Evolutionary conservation across 1,140 invertebrate genomes (phyloP), one percentile per base, ranked within the genome.

Genomic region (Drosophila ercepeae): DNA sequence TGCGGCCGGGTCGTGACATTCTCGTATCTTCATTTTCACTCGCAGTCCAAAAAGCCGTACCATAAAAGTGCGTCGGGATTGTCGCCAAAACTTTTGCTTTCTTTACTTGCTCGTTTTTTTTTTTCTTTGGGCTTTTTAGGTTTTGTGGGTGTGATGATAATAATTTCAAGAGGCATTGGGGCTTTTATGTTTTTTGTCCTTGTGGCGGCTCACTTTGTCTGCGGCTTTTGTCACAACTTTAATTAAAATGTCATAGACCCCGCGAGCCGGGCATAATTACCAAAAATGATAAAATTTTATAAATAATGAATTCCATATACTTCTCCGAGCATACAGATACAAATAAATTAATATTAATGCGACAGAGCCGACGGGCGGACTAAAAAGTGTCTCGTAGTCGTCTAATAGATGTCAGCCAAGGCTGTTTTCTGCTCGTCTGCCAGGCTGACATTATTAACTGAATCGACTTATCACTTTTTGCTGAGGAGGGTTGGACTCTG

Each of bases 341-440:
- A 58, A 51, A 76, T 83, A 88, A 81, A 88, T 84, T 57, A 88
- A 84, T 84, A 84, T 84, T 88, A 84, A 84, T 86, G 81, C 14
- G 73, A 68, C 54, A 27, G 18, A 39, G 34, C 14, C 25, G 32
- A 4, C 36, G 19, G 53, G 16, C 16, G 13, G 60, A 57, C 57
- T 64, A 14, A 29, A 72, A 70, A 72, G 41, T 72, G 68, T 71
- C 68, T 70, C 34, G 67, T 55, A 54, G 69, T 63, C 46, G 51
- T 65, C 59, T 74, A 74, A 74, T 74, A 63, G 71, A 68, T 55
- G 78, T 61, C 57, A 65, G 9, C 25, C 19, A n/a, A n/a, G n/a
- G n/a, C 25, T 53, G 58, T 36, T 63, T 25, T 57, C 48, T 49
- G 54, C 50, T 65, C 59, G 64, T 76, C 53, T 64, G 57, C 42